These are phyloP conservation scores for Schlechtendalia chinensis DNA, from an alignment of 1,140 invertebrate genomes.

Conservation along the genomic window DNA sequence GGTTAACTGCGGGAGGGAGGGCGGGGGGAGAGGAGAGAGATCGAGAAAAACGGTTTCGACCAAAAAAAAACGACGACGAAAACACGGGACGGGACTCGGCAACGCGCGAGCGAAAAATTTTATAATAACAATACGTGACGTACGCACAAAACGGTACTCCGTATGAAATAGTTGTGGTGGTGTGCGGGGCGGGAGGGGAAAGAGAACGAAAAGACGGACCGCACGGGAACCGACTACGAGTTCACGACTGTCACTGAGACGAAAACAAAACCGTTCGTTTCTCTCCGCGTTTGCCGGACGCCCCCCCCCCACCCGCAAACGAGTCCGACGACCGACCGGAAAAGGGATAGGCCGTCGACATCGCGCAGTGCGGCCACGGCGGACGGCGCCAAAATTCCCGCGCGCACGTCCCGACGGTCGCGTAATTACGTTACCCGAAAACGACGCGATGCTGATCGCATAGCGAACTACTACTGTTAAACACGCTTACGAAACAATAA, in stretches of 20 bases:
- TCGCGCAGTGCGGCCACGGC: slow-evolving; percentile 12
- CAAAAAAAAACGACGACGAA: too few species aligned
- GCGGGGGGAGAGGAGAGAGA: too few species aligned
- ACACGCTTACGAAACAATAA: too few species aligned
- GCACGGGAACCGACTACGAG: too few species aligned
- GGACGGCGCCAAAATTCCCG: background rate
- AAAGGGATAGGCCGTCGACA: slow-evolving; percentile 32
- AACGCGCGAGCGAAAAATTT: background rate
- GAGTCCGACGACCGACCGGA: background rate
- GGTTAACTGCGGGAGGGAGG: too few species aligned
- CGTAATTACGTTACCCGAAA: too few species aligned
- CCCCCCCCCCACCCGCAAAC: background rate
- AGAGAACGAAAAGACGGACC: background rate
- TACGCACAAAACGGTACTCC: slow-evolving; percentile 46
- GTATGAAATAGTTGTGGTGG: too few species aligned
- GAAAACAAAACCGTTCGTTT: background rate
- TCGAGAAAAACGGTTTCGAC: too few species aligned
- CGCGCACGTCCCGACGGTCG: background rate
- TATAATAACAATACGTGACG: slow-evolving; percentile 25
- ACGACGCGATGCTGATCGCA: too few species aligned
- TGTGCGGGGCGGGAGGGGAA: too few species aligned
- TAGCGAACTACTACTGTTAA: too few species aligned
- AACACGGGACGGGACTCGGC: background rate
- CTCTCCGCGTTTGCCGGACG: too few species aligned
- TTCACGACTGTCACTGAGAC: background rate